Evolutionary conservation across 2,113 vertebrate genomes (phyloP).

Genomic region (Puma concolor): DNA sequence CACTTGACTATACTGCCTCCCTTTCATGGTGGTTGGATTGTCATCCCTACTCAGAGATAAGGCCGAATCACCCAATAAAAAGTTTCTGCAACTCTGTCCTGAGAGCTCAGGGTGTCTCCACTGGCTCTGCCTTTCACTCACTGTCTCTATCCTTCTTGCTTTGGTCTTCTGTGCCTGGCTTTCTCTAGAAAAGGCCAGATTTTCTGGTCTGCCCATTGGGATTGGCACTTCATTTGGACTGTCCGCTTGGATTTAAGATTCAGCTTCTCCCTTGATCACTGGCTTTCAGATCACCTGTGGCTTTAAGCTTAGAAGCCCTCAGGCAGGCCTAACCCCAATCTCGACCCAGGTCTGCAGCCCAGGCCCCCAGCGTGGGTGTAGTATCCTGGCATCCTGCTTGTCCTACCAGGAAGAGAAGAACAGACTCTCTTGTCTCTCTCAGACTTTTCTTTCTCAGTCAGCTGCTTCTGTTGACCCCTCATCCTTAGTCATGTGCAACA

Average conservation of each 20-base stretch:
- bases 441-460: slow-evolving; percentile 4
- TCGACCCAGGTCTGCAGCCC: neutral
- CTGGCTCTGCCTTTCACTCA: neutral
- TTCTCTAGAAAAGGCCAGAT: neutral
- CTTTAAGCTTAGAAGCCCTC: neutral
- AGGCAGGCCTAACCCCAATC: neutral
- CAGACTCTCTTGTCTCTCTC: neutral
- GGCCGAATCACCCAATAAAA: neutral
- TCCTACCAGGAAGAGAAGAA: neutral
- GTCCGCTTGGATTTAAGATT: slow-evolving; percentile 38
- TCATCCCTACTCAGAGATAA: neutral
- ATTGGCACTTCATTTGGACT: neutral
- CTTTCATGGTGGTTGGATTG: neutral
- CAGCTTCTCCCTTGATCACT: neutral
- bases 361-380: neutral
- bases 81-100: neutral
- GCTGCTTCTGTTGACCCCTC: neutral
- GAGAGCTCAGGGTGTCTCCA: neutral
- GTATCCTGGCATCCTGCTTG: neutral
- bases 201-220: neutral
- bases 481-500: neutral
- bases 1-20: neutral
- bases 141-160: neutral
- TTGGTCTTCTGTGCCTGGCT: neutral
- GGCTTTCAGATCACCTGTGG: neutral